phyloP scores from a whole-genome alignment of 2,888 invertebrate species.

The Leptogaster cylindrica region DNA sequence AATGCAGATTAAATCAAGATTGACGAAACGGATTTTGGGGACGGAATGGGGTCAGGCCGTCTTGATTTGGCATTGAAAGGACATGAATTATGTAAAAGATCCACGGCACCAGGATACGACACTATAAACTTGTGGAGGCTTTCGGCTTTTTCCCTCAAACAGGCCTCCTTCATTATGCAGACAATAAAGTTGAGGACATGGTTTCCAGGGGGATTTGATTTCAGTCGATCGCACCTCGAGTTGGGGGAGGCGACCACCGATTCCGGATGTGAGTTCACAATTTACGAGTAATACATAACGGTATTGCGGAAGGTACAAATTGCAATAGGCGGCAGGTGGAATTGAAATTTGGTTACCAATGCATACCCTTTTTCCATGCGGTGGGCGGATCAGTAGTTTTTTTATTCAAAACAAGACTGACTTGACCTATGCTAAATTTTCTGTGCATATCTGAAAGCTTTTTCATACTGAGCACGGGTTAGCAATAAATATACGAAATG shows the following conservation, averaged over 20 bases:
- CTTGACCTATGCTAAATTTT: too few relatives aligned
- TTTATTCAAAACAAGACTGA: too few relatives aligned
- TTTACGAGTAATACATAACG: too few relatives aligned
- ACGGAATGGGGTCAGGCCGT: constrained; percentile 34
- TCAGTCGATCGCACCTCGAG: constrained; percentile 5
- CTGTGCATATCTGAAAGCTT: too few relatives aligned
- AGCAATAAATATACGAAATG: too few relatives aligned
- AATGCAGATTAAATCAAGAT: constrained; percentile 40
- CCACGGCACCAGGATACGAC: constrained; percentile 23
- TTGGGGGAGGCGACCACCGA: neutral
- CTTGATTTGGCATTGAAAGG: constrained; percentile 35
- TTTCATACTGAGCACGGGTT: too few relatives aligned
- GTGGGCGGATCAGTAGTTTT: too few relatives aligned
- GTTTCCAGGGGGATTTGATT: constrained; percentile 29
- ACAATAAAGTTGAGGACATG: constrained; percentile 37
- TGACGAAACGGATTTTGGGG: constrained; percentile 37
- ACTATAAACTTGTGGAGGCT: constrained; percentile 24
- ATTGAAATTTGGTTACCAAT: too few relatives aligned
- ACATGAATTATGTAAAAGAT: constrained; percentile 38
- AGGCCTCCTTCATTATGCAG: constrained; percentile 32
- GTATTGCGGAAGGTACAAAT: too few relatives aligned
- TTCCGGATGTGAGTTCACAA: constrained; percentile 18
- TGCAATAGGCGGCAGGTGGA: too few relatives aligned
- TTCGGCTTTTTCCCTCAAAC: constrained; percentile 1
- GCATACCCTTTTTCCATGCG: too few relatives aligned